These are phyloP conservation scores for Promerops cafer DNA, from an alignment of 2,113 vertebrate genomes.

Conservation along the genomic window DNA sequence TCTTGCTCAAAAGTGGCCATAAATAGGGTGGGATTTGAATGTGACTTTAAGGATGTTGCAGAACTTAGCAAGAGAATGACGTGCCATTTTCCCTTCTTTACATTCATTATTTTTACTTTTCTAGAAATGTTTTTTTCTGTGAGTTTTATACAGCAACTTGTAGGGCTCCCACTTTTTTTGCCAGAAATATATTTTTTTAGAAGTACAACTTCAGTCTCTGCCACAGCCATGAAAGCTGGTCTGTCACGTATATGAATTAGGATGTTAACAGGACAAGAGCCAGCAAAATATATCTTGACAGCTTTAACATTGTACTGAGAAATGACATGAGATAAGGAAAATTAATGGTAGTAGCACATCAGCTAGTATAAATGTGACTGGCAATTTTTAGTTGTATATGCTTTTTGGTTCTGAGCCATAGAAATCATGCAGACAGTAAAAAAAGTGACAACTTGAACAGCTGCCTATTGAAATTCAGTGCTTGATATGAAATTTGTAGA, in stretches of 20 bases:
- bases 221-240: not conserved
- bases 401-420: not conserved
- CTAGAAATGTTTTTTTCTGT: not conserved
- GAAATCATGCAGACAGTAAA: not conserved
- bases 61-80: not conserved
- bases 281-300: conserved; percentile 4
- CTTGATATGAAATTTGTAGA: conserved; percentile 11
- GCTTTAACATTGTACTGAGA: not conserved
- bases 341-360: conserved; percentile 21
- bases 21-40: not conserved
- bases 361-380: conserved; percentile 11
- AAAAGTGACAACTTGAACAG: conserved; percentile 21
- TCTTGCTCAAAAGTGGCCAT: not conserved
- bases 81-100: not conserved
- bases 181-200: not conserved
- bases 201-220: not conserved
- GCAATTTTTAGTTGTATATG: conserved; percentile 12
- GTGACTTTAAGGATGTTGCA: not conserved
- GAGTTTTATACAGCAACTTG: not conserved
- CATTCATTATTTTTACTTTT: not conserved
- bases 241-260: conserved; percentile 8
- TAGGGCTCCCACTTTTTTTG: not conserved
- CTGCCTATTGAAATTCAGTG: not conserved
- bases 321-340: conserved; percentile 30
- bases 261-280: not conserved